phyloP scores from a whole-genome alignment of 2,797 vertebrate genomes.

The Epinephelus awoara region DNA sequence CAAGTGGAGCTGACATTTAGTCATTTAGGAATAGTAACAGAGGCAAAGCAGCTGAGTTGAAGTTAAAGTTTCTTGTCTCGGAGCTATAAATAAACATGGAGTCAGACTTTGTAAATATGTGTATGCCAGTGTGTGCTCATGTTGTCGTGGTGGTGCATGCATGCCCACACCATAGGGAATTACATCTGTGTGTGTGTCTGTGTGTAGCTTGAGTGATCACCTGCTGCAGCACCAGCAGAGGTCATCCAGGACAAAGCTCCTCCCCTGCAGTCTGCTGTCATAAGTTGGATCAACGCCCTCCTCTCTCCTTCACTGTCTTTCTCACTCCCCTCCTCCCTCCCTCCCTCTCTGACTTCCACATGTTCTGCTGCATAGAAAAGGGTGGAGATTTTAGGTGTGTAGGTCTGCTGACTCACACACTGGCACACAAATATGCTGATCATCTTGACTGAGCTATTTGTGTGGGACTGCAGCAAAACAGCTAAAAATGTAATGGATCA shows the following conservation, averaged over 20 bases:
- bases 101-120: constrained; percentile 1
- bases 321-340: constrained; percentile 7
- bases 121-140: background rate
- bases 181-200: constrained; percentile 2
- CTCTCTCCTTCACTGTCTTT: constrained; percentile 27
- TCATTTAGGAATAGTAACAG: background rate
- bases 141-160: background rate
- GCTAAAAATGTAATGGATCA: background rate
- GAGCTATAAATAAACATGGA: background rate
- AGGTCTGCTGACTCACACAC: constrained; percentile 56
- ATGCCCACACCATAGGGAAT: background rate
- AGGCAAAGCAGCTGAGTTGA: background rate
- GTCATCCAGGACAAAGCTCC: constrained; percentile 68
- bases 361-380: constrained; percentile 55
- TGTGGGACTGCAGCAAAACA: background rate
- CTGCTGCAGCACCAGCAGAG: constrained; percentile 75
- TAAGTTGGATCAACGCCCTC: constrained; percentile 60
- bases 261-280: constrained; percentile 73
- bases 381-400: constrained; percentile 51
- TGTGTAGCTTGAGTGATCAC: constrained; percentile 52
- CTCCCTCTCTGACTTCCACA: constrained; percentile 37
- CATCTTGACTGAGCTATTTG: background rate
- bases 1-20: background rate
- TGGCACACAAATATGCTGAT: constrained; percentile 29
- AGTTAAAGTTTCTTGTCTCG: background rate